Evolutionary conservation across 2,113 vertebrate species (phyloP).

Genomic region (Colistium nudipinnis): DNA sequence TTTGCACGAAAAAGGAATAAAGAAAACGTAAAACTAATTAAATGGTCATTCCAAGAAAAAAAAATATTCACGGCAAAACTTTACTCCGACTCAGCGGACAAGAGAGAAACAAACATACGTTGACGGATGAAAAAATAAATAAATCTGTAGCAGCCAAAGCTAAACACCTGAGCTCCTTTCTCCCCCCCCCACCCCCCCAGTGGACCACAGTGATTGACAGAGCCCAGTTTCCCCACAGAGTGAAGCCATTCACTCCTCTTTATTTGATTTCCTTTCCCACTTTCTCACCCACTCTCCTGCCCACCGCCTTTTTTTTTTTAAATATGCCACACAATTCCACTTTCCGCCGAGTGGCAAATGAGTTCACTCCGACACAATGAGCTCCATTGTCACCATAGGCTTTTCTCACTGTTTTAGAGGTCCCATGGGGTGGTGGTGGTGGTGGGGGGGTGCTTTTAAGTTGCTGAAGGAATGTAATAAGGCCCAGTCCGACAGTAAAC

Average conservation of each 20-base stretch:
- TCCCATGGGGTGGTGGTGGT: conserved; percentile 64
- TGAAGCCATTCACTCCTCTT: conserved; percentile 60
- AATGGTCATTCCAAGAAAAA: background rate
- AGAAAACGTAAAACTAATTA: too few species aligned
- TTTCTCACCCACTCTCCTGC: too few species aligned
- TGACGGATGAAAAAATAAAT: conserved; percentile 18
- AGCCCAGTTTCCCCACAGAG: conserved; percentile 52
- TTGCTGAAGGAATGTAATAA: conserved; percentile 75
- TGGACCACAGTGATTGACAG: conserved; percentile 59
- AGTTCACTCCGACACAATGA: conserved; percentile 69
- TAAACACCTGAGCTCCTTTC: conserved; percentile 33
- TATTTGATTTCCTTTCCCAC: conserved; percentile 61
- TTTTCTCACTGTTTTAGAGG: conserved; percentile 74
- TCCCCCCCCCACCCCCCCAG: conserved; percentile 41
- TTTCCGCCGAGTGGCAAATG: conserved; percentile 60
- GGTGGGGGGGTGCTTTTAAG: conserved; percentile 72
- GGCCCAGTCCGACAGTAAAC: conserved; percentile 72
- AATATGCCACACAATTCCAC: conserved; percentile 54
- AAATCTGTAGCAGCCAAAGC: conserved; percentile 19
- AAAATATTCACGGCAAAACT: background rate
- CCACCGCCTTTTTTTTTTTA: too few species aligned
- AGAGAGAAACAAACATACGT: conserved; percentile 7
- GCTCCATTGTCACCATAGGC: conserved; percentile 66
- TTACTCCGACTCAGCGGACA: background rate
- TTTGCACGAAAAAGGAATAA: background rate